A percentile compares a stretch with the other conserved stretches of the same genome.
phyloP scores from a whole-genome alignment of 1,140 invertebrate species.

The Melipona quadrifasciata region DNA sequence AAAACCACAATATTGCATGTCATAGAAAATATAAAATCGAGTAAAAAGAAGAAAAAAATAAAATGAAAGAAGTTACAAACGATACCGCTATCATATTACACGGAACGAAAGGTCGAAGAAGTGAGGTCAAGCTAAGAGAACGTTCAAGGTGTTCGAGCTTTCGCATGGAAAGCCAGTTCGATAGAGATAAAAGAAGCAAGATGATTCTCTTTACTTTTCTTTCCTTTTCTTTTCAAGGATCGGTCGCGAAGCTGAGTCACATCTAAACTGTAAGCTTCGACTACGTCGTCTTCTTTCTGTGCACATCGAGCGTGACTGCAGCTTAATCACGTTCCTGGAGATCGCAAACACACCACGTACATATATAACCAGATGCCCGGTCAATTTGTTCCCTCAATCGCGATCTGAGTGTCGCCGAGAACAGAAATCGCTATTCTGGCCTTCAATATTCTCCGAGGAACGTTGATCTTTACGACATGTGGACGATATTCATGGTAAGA shows the following conservation, averaged over 20 bases:
- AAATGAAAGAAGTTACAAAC: constrained; percentile 1
- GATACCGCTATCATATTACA: constrained; percentile 14
- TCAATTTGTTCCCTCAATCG: constrained; percentile 68
- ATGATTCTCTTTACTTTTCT: constrained; percentile 23
- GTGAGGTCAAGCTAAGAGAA: background rate
- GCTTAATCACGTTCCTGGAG: constrained; percentile 69
- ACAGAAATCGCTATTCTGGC: background rate
- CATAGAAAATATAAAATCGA: background rate
- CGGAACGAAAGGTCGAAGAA: background rate
- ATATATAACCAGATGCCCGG: constrained; percentile 73
- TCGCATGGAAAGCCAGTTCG: background rate
- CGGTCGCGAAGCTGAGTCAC: constrained; percentile 52
- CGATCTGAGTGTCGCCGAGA: constrained; percentile 58
- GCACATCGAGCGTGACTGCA: constrained; percentile 60
- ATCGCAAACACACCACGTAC: constrained; percentile 66
- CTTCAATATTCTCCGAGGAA: background rate
- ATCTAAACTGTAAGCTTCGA: constrained; percentile 11
- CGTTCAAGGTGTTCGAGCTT: constrained; percentile 17
- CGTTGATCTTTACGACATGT: constrained; percentile 16
- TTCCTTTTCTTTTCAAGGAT: constrained; percentile 10
- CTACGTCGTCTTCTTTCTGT: constrained; percentile 62
- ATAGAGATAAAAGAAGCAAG: constrained; percentile 12
- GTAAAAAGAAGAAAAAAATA: no score
- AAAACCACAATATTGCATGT: background rate
- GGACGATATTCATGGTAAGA: constrained; percentile 42